Percentiles rank a stretch among this genome's conserved stretches.
These are phyloP conservation scores for Microtus ochrogaster DNA, from an alignment of 2,113 vertebrate species.

Conservation along the genomic window DNA sequence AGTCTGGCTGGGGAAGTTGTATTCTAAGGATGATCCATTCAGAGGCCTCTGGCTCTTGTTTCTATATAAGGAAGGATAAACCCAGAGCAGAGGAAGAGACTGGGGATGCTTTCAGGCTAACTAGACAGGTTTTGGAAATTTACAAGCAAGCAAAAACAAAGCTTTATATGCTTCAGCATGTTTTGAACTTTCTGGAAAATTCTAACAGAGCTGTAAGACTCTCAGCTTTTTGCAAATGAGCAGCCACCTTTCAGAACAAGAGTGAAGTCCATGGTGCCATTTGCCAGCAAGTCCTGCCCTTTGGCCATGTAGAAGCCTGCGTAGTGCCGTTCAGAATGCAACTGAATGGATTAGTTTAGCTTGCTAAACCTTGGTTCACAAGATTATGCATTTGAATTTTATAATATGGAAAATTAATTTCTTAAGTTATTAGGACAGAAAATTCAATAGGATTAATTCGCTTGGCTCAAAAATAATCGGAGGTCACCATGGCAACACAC, in stretches of 20 bases:
- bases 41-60: neutral
- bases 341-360: slow-evolving; percentile 70
- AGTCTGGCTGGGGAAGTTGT: neutral
- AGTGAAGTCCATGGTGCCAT: slow-evolving; percentile 58
- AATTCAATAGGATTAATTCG: slow-evolving; percentile 73
- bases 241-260: slow-evolving; percentile 34
- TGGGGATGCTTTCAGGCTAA: neutral
- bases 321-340: slow-evolving; percentile 56
- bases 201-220: slow-evolving; percentile 77
- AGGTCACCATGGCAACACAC: slow-evolving; percentile 76
- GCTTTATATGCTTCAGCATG: neutral
- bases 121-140: slow-evolving; percentile 10
- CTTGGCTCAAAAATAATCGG: slow-evolving; percentile 39
- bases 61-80: neutral
- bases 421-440: slow-evolving; percentile 80
- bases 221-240: slow-evolving; percentile 73
- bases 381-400: slow-evolving; percentile 71
- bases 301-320: slow-evolving; percentile 60
- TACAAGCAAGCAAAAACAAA: slow-evolving; percentile 13
- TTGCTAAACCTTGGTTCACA: slow-evolving; percentile 68
- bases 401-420: slow-evolving; percentile 85
- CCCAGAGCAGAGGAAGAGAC: neutral
- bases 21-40: neutral
- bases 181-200: slow-evolving; percentile 78
- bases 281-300: slow-evolving; percentile 46